phyloP scores from a whole-genome alignment of 2,888 invertebrate genomes.

The Eupithecia subfuscata region DNA sequence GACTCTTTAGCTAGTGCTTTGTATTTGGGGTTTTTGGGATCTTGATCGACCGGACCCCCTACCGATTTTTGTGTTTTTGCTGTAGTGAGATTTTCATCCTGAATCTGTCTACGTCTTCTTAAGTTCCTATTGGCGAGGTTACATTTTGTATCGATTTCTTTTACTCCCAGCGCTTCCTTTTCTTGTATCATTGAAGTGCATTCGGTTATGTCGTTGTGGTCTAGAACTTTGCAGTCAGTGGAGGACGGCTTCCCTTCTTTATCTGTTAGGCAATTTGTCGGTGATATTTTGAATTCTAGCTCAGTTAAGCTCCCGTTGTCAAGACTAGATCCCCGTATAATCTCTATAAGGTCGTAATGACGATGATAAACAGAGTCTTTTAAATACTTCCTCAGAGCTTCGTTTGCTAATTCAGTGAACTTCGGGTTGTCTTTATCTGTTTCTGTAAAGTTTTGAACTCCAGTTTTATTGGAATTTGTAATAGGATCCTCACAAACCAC shows the following conservation, averaged over 20 bases:
- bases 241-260: conserved; percentile 23
- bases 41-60: conserved; percentile 39
- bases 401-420: conserved; percentile 50
- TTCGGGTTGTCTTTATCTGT: conserved; percentile 38
- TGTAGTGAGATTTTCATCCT: conserved; percentile 15
- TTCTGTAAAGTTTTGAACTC: conserved; percentile 19
- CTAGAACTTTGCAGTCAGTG: conserved; percentile 21
- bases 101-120: neutral
- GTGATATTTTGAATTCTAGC: conserved; percentile 81
- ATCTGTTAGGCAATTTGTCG: conserved; percentile 54
- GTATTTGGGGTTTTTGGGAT: conserved; percentile 45
- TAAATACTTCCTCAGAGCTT: conserved; percentile 51
- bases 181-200: conserved; percentile 48
- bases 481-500: conserved; percentile 58
- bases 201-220: conserved; percentile 30
- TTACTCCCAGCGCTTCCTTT: conserved; percentile 44
- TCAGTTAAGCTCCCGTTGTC: conserved; percentile 78
- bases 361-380: conserved; percentile 44
- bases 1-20: conserved; percentile 47
- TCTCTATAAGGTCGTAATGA: conserved; percentile 53
- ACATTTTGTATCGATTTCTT: conserved; percentile 50
- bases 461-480: conserved; percentile 40
- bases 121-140: conserved; percentile 27
- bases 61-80: conserved; percentile 18
- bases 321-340: conserved; percentile 60